These are phyloP conservation scores for Latrodectus elegans DNA, from an alignment of 2,888 invertebrate genomes.

Conservation along the genomic window DNA sequence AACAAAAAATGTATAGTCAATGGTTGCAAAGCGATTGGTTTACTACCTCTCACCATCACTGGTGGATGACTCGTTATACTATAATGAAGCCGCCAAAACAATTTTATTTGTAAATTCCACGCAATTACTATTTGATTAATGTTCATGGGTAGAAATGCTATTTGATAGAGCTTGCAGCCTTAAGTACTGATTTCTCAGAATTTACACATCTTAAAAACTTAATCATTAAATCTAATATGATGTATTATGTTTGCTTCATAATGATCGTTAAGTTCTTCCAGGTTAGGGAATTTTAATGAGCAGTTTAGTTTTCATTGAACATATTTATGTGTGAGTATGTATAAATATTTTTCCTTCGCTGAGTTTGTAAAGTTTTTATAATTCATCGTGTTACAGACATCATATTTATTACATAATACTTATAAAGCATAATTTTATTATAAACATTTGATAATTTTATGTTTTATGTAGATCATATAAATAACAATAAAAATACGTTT, in stretches of 20 bases:
- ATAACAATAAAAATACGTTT: no score
- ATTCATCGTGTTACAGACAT: no score
- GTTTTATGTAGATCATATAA: no score
- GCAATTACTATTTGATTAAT: neutral
- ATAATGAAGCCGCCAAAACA: no score
- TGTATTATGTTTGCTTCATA: neutral
- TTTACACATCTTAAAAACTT: neutral
- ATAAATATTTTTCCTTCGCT: no score
- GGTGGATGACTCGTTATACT: no score
- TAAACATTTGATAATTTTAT: no score
- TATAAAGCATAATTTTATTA: no score
- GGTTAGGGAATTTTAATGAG: neutral
- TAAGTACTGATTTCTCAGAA: neutral
- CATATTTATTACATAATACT: no score
- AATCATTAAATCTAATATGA: neutral
- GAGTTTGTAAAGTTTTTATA: no score
- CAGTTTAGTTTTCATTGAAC: neutral
- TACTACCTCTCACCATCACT: neutral
- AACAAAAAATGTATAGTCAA: slow-evolving; percentile 20
- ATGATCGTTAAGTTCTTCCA: neutral
- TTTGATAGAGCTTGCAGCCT: neutral
- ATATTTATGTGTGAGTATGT: no score
- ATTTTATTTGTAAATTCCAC: neutral
- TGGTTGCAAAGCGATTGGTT: neutral
- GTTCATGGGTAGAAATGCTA: neutral